phyloP scores from a whole-genome alignment of 2,113 vertebrate genomes.

The Manacus vitellinus region DNA sequence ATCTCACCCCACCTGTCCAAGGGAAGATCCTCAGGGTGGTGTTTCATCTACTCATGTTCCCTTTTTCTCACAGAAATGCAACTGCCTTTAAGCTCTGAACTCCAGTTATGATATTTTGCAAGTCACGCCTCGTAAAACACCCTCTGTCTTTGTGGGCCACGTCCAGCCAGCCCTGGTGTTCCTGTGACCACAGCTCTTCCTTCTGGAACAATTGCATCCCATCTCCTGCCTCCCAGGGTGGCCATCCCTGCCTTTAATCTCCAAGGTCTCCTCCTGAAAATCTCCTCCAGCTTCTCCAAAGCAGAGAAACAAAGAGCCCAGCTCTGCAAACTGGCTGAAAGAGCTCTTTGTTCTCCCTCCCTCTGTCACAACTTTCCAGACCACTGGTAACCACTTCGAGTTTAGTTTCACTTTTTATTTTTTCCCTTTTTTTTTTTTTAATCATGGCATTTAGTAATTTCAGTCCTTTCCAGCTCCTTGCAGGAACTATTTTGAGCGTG shows the following conservation, averaged over 20 bases:
- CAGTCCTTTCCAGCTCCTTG: neutral
- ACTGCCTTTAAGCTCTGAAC: accelerated
- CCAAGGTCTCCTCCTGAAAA: conserved; percentile 13
- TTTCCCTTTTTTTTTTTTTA: accelerated
- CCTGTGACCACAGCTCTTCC: neutral
- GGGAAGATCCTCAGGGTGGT: neutral
- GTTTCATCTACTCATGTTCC: neutral
- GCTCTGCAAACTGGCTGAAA: neutral
- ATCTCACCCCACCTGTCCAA: neutral
- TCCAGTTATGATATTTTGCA: neutral
- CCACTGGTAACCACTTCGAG: neutral
- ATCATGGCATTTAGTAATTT: neutral
- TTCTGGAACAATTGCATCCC: neutral
- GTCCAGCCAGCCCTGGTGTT: neutral
- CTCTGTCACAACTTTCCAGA: conserved; percentile 28
- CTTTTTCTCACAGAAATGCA: neutral
- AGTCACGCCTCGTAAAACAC: neutral
- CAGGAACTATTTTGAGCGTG: neutral
- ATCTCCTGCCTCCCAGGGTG: conserved; percentile 9
- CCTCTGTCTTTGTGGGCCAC: neutral
- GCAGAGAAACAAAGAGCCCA: neutral
- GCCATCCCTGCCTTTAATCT: conserved; percentile 17
- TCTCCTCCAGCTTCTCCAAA: neutral
- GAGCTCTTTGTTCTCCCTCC: conserved; percentile 45
- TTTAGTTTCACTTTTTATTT: neutral